Conservation (phyloP, 2,113 vertebrate species). For the Oxyura jamaicensis region DNA sequence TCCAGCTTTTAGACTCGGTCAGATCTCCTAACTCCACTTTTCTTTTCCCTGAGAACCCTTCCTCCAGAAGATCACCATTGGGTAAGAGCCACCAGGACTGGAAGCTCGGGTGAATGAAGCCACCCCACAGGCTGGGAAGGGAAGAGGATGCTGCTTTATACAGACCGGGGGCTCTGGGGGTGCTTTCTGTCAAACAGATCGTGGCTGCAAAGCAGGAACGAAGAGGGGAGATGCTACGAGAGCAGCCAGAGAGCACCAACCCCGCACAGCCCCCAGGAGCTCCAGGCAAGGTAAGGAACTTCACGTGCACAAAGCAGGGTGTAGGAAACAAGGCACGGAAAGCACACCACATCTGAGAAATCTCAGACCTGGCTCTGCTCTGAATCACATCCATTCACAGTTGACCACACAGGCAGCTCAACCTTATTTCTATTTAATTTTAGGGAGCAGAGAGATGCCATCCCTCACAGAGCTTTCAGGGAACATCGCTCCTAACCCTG, state of each 20-base stretch:
- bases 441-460: background rate
- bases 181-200: background rate
- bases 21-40: background rate
- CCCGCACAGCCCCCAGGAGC: rapidly evolving
- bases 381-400: background rate
- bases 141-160: background rate
- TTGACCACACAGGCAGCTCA: background rate
- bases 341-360: background rate
- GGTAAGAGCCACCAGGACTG: background rate
- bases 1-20: background rate
- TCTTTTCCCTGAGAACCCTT: background rate
- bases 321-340: background rate
- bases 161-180: background rate
- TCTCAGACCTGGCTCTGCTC: background rate
- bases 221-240: background rate
- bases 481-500: background rate
- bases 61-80: background rate
- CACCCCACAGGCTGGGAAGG: rapidly evolving
- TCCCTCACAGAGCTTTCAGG: background rate
- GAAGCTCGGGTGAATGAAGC: background rate
- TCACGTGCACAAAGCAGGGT: background rate
- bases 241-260: background rate
- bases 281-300: background rate
- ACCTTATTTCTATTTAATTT: background rate
- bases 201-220: background rate